Percentiles rank a stretch among this genome's conserved stretches.
Conservation (phyloP, 2,888 invertebrate species). For the Yponomeuta sedellus region DNA sequence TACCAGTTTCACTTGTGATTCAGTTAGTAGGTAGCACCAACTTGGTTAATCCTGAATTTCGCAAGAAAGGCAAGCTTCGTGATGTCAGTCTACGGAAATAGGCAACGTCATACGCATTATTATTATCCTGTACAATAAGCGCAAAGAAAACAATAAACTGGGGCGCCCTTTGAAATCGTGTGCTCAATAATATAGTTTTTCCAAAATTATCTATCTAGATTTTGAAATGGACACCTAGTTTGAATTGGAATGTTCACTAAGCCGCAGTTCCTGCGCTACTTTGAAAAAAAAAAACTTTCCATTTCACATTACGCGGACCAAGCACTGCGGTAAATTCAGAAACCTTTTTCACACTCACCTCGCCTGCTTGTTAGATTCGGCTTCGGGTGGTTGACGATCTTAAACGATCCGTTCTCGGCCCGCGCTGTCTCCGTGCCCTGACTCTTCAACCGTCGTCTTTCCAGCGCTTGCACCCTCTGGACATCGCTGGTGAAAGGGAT, state of each 20-base stretch:
- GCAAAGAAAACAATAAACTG: too few species aligned
- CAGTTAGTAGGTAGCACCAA: neutral
- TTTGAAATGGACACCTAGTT: too few species aligned
- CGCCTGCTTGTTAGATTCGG: constrained; percentile 10
- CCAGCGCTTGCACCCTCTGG: constrained; percentile 24
- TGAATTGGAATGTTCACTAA: too few species aligned
- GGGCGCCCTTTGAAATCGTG: too few species aligned
- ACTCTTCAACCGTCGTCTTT: constrained; percentile 17
- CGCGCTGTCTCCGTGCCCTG: constrained; percentile 4
- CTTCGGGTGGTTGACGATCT: constrained; percentile 21
- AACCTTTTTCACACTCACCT: constrained; percentile 7
- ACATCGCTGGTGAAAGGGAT: constrained; percentile 19
- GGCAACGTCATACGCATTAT: too few species aligned
- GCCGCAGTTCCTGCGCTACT: too few species aligned
- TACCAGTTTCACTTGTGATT: neutral
- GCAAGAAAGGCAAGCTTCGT: neutral
- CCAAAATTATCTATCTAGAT: too few species aligned
- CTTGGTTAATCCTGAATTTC: neutral
- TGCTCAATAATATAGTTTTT: too few species aligned
- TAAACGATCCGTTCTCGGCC: constrained; percentile 30
- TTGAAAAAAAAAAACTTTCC: too few species aligned
- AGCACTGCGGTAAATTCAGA: neutral
- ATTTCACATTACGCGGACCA: too few species aligned
- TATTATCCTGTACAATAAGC: too few species aligned
- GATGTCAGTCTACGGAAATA: neutral